phyloP scores from a whole-genome alignment of 2,888 invertebrate species.

The Halictus ligatus region DNA sequence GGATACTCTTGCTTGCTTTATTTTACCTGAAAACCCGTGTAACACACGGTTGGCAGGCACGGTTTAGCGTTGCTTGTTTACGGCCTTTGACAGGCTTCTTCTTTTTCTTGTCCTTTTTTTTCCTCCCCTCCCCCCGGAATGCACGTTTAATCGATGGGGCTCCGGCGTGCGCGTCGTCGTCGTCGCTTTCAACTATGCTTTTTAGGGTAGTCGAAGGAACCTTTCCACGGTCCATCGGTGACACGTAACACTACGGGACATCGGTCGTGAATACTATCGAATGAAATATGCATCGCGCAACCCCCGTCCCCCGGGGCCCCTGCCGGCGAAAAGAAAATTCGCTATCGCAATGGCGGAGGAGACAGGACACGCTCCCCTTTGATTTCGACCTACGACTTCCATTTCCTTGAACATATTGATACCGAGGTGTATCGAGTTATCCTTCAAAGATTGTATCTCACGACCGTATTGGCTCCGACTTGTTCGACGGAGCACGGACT shows the following conservation, averaged over 20 bases:
- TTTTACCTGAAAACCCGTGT: constrained; percentile 22
- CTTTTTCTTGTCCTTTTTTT: not conserved
- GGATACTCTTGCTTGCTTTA: not conserved
- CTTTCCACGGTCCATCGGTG: constrained; percentile 22
- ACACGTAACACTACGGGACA: not conserved
- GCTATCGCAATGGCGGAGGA: constrained; percentile 12
- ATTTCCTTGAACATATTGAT: constrained; percentile 31
- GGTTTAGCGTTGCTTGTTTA: constrained; percentile 45
- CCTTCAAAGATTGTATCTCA: constrained; percentile 24
- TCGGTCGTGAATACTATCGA: constrained; percentile 40
- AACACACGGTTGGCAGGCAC: constrained; percentile 26
- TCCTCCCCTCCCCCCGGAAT: not conserved
- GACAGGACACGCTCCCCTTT: not conserved
- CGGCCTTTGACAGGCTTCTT: constrained; percentile 46
- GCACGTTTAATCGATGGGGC: constrained; percentile 62
- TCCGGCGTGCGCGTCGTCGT: constrained; percentile 30
- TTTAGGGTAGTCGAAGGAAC: constrained; percentile 42
- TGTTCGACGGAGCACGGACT: not conserved
- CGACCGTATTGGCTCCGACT: constrained; percentile 7
- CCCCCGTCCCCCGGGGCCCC: not conserved
- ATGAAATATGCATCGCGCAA: constrained; percentile 54
- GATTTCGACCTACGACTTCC: constrained; percentile 5
- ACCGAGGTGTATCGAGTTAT: not conserved
- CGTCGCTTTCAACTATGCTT: constrained; percentile 46
- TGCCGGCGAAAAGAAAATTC: not conserved